phyloP scores from a whole-genome alignment of 2,797 vertebrate species.

The Ficedula albicollis region DNA sequence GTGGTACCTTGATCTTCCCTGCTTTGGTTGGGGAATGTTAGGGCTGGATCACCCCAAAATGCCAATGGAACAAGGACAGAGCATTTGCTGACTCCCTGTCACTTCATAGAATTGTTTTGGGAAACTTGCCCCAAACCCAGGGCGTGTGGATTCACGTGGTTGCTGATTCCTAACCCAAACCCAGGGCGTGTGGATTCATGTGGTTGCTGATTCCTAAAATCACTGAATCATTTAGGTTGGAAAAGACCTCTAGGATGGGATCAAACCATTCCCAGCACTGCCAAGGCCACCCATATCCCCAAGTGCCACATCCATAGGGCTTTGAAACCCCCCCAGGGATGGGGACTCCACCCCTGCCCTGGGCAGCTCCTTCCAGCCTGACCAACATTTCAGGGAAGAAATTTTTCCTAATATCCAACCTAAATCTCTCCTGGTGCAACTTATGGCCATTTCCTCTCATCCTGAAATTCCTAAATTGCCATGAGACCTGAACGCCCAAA shows the following conservation, averaged over 20 bases:
- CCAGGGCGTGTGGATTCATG: accelerated
- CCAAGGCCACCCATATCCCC: background rate
- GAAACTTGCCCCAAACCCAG: background rate
- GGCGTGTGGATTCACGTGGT: accelerated
- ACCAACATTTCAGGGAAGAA: accelerated
- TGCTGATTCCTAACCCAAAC: background rate
- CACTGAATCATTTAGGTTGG: accelerated
- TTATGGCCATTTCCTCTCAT: background rate
- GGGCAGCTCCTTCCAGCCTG: background rate
- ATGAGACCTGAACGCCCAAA: background rate
- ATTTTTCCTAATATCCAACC: background rate
- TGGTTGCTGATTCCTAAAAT: background rate
- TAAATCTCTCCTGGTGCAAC: background rate
- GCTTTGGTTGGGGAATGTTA: accelerated
- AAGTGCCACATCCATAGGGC: background rate
- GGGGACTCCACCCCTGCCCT: background rate
- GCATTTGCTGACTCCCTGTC: too few relatives aligned
- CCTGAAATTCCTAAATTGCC: background rate
- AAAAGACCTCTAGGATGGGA: background rate
- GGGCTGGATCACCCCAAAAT: background rate
- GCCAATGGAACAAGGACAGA: accelerated
- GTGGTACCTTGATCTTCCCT: accelerated
- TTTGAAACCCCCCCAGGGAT: background rate
- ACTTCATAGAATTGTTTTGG: accelerated
- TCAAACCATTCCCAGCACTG: background rate